A percentile compares a stretch with the other conserved stretches of the same genome.
Evolutionary conservation across 2,888 invertebrate species (phyloP).

Genomic region (Chaitophorus viminalis): DNA sequence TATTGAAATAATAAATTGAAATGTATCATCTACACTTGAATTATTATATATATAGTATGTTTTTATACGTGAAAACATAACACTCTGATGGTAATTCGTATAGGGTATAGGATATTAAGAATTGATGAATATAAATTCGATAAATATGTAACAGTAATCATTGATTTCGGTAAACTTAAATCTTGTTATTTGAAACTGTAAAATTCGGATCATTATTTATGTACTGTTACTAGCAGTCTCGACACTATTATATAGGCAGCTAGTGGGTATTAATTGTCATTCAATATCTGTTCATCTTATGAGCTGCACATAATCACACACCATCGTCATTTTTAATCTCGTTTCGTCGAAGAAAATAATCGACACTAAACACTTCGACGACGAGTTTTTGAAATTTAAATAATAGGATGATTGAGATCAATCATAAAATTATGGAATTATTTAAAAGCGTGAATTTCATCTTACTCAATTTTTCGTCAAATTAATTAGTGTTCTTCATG

Average conservation of each 20-base stretch:
- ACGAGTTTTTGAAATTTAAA: no score
- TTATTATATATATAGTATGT: not conserved
- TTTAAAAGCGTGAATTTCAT: not conserved
- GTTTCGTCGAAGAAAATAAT: not conserved
- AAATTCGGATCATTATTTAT: no score
- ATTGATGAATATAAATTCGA: not conserved
- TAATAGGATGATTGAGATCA: not conserved
- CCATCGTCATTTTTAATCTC: not conserved
- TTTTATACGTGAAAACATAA: not conserved
- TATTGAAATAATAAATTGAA: no score
- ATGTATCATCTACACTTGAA: not conserved
- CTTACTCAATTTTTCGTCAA: not conserved
- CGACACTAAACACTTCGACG: not conserved
- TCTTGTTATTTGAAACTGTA: no score
- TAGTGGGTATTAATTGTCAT: no score
- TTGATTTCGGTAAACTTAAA: no score
- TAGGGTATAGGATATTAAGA: no score
- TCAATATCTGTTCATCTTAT: no score
- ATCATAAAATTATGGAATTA: constrained; percentile 1
- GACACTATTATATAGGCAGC: no score
- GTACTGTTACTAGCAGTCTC: no score
- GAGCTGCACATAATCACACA: no score
- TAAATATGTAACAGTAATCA: no score
- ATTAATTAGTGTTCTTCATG: not conserved
- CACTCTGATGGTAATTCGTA: not conserved